Base-by-base conservation (phyloP, 2,113 vertebrate species). In the Lycaon pictus region DNA sequence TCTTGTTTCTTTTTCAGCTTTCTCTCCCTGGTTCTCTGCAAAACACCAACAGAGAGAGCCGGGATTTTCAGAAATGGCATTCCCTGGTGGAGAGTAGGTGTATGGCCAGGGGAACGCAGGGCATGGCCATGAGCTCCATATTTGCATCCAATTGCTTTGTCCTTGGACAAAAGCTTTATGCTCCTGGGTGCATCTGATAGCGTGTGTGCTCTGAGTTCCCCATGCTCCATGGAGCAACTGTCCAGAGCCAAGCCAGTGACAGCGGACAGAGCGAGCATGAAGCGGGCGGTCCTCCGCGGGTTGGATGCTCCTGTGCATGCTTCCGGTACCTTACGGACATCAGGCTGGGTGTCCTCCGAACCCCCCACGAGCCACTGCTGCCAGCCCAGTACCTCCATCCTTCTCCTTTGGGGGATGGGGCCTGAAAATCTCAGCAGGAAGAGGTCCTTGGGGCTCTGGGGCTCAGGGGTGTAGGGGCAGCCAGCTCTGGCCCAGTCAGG, bases 1-100 rank as follows among this genome's bases (percentile, higher is more conserved):
- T 82, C 94, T 79, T 67, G 89, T 93, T 94, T 69, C 35, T 88
- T 56, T 97, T 93, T 69, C 71, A 83, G 93, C 22, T 91, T 51
- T 84, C 37, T 92, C 93, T 80, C 91, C 27, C 82, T 29, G 9
- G 51, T 22, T 74, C 60, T 43, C 72, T 48, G 92, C 20, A 87
- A 67, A 20, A 56, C 12, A 0, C 7, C 71, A 25, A 16, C n/a
- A 2, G 7, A 17, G 69, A 53, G 77, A 29, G 63, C 69, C 10
- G 48, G 48, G 86, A 27, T 48, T 65, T 51, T 11, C 90, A 80
- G 88, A 58, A 65, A 90, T 69, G 7, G 0, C 3, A 11, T 63
- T 92, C 96, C 37, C 96, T 93, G 5, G 79, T 63, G 88, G 90
- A 35, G 19, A 88, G 55, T 7, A 48, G 51, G 43, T 4, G 51